phyloP scores from a whole-genome alignment of 1,140 invertebrate species.

The Drosophila asahinai region DNA sequence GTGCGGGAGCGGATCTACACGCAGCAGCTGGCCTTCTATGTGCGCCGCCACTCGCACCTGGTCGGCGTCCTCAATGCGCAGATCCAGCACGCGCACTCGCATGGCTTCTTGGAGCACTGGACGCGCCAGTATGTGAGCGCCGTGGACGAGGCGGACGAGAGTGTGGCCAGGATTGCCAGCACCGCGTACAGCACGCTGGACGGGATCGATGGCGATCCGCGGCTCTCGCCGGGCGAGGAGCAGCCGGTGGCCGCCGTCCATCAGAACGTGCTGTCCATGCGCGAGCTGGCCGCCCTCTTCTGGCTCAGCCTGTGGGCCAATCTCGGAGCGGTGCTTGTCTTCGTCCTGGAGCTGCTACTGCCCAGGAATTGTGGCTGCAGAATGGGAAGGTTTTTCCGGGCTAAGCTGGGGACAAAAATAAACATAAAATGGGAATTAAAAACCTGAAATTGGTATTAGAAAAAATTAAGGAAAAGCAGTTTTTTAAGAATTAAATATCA shows the following conservation, averaged over 20 bases:
- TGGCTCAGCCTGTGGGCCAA: slow-evolving; percentile 65
- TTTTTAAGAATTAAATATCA: no score
- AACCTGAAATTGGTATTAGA: no score
- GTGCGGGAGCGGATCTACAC: slow-evolving; percentile 73
- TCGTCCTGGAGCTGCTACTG: slow-evolving; percentile 47
- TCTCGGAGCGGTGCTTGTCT: slow-evolving; percentile 44
- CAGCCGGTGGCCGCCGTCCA: slow-evolving; percentile 9
- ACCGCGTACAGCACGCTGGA: slow-evolving; percentile 45
- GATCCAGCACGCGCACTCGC: slow-evolving; percentile 56
- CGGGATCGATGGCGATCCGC: slow-evolving; percentile 25
- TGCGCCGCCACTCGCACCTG: slow-evolving; percentile 66
- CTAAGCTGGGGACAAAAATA: background rate
- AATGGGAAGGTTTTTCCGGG: background rate
- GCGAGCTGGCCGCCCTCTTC: slow-evolving; percentile 61
- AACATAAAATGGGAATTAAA: background rate
- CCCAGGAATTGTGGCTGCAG: background rate
- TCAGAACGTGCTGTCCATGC: slow-evolving; percentile 55
- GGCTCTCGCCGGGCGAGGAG: slow-evolving; percentile 14
- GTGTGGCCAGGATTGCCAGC: slow-evolving; percentile 40
- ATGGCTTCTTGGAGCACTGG: slow-evolving; percentile 73
- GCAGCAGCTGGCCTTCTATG: slow-evolving; percentile 73
- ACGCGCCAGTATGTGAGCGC: slow-evolving; percentile 68
- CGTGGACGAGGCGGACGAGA: slow-evolving; percentile 60
- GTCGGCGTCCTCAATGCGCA: slow-evolving; percentile 63
- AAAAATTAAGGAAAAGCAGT: no score